These are phyloP conservation scores for Cyprinus carpio DNA, from an alignment of 2,113 vertebrate species.

Conservation along the genomic window DNA sequence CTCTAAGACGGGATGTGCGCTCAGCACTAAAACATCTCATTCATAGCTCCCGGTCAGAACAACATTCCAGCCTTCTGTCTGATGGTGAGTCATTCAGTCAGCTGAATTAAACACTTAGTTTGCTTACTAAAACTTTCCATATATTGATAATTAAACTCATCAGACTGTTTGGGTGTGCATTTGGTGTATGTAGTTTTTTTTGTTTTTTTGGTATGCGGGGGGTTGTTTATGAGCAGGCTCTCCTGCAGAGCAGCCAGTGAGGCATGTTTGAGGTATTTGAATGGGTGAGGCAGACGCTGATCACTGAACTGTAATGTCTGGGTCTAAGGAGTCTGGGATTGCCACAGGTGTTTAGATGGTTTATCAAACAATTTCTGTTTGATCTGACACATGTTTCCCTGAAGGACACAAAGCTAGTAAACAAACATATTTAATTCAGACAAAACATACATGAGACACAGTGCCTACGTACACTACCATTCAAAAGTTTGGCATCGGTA, in stretches of 20 bases:
- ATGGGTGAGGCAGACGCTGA: constrained; percentile 50
- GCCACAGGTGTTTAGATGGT: constrained; percentile 8
- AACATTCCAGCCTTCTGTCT: neutral
- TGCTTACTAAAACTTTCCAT: constrained; percentile 5
- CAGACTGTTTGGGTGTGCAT: neutral
- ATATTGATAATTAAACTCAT: neutral
- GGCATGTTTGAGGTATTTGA: constrained; percentile 49
- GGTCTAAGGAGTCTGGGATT: constrained; percentile 45
- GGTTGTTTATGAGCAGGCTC: neutral
- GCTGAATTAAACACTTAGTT: neutral
- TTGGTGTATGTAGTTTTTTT: neutral
- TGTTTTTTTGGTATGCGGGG: neutral
- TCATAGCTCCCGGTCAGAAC: neutral
- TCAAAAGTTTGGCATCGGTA: too few relatives aligned
- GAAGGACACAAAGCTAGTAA: neutral
- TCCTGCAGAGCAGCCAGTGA: constrained; percentile 43
- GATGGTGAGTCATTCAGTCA: neutral
- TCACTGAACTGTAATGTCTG: constrained; percentile 50
- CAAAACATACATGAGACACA: neutral
- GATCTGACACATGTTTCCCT: neutral
- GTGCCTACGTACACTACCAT: neutral
- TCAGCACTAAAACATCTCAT: constrained; percentile 15
- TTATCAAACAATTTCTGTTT: constrained; percentile 23
- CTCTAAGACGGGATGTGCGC: neutral
- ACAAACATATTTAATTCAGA: constrained; percentile 5